Evolutionary conservation across 2,113 vertebrate species (phyloP), one percentile per base, ranked within the genome.

Genomic region (Nibea albiflora): DNA sequence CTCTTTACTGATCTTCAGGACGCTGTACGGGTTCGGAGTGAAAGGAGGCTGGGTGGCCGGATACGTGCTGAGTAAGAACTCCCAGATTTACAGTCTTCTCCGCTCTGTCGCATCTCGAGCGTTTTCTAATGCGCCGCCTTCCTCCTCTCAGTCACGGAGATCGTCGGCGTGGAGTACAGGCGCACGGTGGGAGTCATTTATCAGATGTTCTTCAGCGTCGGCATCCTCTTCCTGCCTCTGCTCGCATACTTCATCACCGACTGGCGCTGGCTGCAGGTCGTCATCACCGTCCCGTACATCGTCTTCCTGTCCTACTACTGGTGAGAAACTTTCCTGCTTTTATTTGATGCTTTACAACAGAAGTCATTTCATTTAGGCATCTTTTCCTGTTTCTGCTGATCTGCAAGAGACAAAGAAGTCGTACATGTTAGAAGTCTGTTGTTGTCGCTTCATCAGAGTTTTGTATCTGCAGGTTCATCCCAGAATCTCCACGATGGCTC

Each of bases 401-500:
- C 24, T 26, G 24, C 24, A 26, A 2, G 2, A 26, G 28, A 28
- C 3, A 28, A 28, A 56, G 7, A 56, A 24, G 11, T 2, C 10
- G 12, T 28, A 28, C 31, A 58, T 60, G 56, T 15, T 56, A 15
- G 4, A 20, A 24, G 20, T 46, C 42, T 64, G 54, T 31, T 22
- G 14, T 22, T 3, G 2, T 31, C 22, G 6, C 24, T 24, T 76
- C 24, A 73, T 60, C 14, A n/a, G 4, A 5, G 35, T 60, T 80
- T 54, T 31, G 26, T 52, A 9, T 26, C 52, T 49, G 1, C 89
- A 99, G 98, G 98, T 93, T 95, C 42, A 95, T 99, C 81, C 97
- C 98, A 0, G 98, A 99, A 57, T 99, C 98, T 82, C 98, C 98
- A 2, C 93, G 98, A n/a, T 99, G 98, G 98, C 96, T 99, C 14